A percentile compares a stretch with the other conserved stretches of the same genome.
Conservation (phyloP, 2,888 invertebrate species). For the Ennomos erosarius region DNA sequence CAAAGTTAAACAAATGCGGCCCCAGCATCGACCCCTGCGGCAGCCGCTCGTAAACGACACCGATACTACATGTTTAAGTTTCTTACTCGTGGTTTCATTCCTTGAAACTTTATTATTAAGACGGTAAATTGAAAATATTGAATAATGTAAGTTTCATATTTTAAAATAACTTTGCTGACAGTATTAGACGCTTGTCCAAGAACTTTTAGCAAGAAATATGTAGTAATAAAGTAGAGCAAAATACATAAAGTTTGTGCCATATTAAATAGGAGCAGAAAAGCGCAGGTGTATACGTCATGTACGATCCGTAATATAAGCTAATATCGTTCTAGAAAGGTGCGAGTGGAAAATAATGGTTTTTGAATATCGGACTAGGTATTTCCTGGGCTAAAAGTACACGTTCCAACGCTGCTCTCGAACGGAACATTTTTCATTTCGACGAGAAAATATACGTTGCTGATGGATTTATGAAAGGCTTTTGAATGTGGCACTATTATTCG, state of each 20-base stretch:
- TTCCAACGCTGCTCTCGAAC: constrained; percentile 41
- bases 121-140: constrained; percentile 19
- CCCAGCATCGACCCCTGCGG: constrained; percentile 32
- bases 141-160: constrained; percentile 11
- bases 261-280: constrained; percentile 8
- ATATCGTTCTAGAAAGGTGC: constrained; percentile 30
- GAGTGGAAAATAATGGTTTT: constrained; percentile 38
- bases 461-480: constrained; percentile 36
- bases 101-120: constrained; percentile 34
- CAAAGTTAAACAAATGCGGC: constrained; percentile 38
- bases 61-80: constrained; percentile 24
- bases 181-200: no score
- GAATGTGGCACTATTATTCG: constrained; percentile 28
- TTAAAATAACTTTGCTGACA: constrained; percentile 10
- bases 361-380: constrained; percentile 42
- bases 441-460: constrained; percentile 33
- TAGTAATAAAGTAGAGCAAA: constrained; percentile 11
- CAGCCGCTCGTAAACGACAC: constrained; percentile 31
- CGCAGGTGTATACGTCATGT: constrained; percentile 3
- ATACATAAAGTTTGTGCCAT: constrained; percentile 18
- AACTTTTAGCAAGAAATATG: constrained; percentile 10
- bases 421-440: constrained; percentile 47
- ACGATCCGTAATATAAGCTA: constrained; percentile 21
- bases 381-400: constrained; percentile 27
- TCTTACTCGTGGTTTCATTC: constrained; percentile 7